Conservation (phyloP, 2,888 invertebrate genomes). For the Octodonta nipae region DNA sequence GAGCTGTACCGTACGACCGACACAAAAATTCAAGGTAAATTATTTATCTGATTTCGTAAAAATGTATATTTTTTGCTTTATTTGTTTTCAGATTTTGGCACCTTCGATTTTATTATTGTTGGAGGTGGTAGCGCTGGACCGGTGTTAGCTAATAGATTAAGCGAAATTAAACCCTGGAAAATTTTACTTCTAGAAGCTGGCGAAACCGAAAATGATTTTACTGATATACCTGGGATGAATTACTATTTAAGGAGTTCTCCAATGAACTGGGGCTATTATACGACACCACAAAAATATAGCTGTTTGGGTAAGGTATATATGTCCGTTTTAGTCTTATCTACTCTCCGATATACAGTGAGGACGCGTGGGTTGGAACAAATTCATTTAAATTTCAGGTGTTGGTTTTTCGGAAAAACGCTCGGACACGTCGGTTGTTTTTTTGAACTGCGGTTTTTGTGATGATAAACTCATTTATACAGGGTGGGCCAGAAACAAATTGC, state of each 20-base stretch:
- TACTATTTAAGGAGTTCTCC: slow-evolving; percentile 3
- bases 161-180: slow-evolving; percentile 8
- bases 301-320: slow-evolving; percentile 8
- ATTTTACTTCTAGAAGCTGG: slow-evolving; percentile 13
- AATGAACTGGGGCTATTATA: slow-evolving; percentile 11
- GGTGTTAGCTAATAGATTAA: slow-evolving; percentile 9
- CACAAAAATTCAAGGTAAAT: background rate
- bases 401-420: no score
- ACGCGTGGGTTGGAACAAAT: no score
- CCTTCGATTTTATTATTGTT: slow-evolving; percentile 11
- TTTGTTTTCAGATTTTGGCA: slow-evolving; percentile 3
- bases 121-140: slow-evolving; percentile 11
- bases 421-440: no score
- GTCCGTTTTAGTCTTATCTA: no score
- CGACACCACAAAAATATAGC: slow-evolving; percentile 7
- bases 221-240: slow-evolving; percentile 10
- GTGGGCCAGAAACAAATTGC: no score
- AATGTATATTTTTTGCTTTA: no score
- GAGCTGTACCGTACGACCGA: slow-evolving; percentile 1
- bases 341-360: no score
- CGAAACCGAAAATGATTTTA: slow-evolving; percentile 9
- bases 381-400: no score
- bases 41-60: background rate
- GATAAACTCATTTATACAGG: no score
- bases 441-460: no score